Percentiles rank a stretch among this genome's conserved stretches.
These are phyloP conservation scores for Glyptemys insculpta DNA, from an alignment of 2,797 vertebrate species.

Conservation along the genomic window DNA sequence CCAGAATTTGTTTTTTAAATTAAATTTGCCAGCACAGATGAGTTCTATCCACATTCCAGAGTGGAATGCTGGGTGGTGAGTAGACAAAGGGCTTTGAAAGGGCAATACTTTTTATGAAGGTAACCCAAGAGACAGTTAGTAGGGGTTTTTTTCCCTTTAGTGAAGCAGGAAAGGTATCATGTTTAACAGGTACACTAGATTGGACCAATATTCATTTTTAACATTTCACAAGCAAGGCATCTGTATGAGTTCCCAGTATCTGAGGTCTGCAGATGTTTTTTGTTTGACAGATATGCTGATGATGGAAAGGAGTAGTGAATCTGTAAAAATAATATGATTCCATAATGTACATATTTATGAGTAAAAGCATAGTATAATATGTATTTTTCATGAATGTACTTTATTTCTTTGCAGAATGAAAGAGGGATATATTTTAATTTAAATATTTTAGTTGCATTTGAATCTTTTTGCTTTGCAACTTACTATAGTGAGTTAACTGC, in stretches of 20 bases:
- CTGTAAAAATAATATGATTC: background rate
- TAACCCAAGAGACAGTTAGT: background rate
- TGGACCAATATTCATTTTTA: accelerated
- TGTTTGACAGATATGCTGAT: background rate
- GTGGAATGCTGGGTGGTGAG: background rate
- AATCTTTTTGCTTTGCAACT: conserved; percentile 14
- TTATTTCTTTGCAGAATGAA: background rate
- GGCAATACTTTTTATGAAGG: background rate
- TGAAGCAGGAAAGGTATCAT: background rate
- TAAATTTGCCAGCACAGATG: background rate
- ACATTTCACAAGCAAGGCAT: background rate
- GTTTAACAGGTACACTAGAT: background rate
- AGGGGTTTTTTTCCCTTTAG: accelerated
- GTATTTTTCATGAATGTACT: background rate
- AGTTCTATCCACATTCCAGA: background rate
- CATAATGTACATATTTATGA: background rate
- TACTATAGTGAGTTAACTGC: background rate
- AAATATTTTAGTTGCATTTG: background rate
- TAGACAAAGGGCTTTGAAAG: background rate
- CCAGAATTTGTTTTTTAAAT: background rate
- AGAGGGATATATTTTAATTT: background rate
- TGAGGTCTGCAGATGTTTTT: background rate
- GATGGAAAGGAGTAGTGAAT: background rate
- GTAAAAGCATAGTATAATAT: background rate
- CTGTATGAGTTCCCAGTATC: background rate